Evolutionary conservation across 2,113 vertebrate species (phyloP), one percentile per base, ranked within the genome.

Genomic region (Piprites chloris): DNA sequence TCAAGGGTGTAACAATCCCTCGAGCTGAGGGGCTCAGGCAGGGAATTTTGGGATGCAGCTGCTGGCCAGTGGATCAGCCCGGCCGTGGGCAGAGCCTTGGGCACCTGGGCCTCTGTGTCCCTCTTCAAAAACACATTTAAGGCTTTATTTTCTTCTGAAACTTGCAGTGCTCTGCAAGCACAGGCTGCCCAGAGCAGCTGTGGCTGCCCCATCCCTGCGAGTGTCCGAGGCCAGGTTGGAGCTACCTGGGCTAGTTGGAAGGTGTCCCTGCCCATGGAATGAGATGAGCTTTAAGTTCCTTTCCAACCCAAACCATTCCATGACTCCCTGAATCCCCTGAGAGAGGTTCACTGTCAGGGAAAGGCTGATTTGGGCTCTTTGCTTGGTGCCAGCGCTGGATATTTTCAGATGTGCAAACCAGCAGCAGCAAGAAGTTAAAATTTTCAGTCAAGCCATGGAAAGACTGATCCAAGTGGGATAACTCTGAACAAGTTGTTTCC

Each of bases 301-400:
- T 67, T 24, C 44, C 65, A 18, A 42, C 15, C 32, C 71, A 55
- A 27, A 35, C 7, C 79, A 32, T 69, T 35, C 63, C 47, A 1
- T 14, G 69, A 1, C 44, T 8, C 53, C 20, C 4, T 37, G 69
- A 27, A 0, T 68, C 75, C 22, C 49, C 53, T 23, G 1, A 0
- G 27, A 24, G 39, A 46, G 37, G 6, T 30, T 87, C 26, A 1
- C 14, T 12, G 4, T 0, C 81, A 30, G 4, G 18, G 32, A 20
- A 26, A 42, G 5, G 32, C 39, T n/a, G 23, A 1, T 1, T 26
- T 28, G 30, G 32, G 20, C 39, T 59, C 26, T 47, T 59, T 61
- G 59, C 30, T 55, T 47, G 13, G 24, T 63, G n/a, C 83, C 74
- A 20, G 0, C 14, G 0, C 12, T 1, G 14, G 6, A 0, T 71